A percentile compares a stretch with the other conserved stretches of the same genome.
Evolutionary conservation across 2,797 vertebrate species (phyloP).

Genomic region (Linurgus olivaceus): DNA sequence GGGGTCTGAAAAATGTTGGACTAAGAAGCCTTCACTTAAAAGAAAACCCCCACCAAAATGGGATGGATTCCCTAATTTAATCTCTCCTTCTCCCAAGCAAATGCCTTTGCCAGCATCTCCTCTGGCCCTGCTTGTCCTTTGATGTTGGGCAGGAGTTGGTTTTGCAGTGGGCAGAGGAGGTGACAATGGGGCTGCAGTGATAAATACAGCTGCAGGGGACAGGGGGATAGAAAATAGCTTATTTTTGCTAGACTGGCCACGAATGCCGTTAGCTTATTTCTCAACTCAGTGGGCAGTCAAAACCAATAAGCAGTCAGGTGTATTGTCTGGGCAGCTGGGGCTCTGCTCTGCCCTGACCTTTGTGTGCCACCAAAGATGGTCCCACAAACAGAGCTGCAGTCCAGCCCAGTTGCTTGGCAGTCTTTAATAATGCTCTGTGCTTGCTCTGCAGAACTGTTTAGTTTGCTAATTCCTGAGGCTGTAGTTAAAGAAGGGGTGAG

Average conservation of each 20-base stretch:
- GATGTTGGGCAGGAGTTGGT: background rate
- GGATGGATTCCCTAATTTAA: background rate
- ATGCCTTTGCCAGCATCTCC: background rate
- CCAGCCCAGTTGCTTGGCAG: constrained; percentile 58
- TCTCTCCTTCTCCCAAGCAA: background rate
- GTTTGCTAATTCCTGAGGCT: constrained; percentile 64
- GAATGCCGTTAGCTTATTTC: constrained; percentile 40
- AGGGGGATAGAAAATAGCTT: constrained; percentile 13
- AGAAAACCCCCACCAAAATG: background rate
- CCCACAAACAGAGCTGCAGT: constrained; percentile 23
- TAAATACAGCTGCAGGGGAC: constrained; percentile 29
- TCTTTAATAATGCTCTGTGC: constrained; percentile 56
- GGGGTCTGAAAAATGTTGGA: background rate
- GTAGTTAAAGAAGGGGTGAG: constrained; percentile 17
- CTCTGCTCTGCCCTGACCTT: constrained; percentile 24
- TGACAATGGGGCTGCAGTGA: background rate
- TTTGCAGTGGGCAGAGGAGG: background rate
- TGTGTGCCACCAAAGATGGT: background rate
- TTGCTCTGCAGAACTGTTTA: constrained; percentile 55
- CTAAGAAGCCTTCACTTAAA: background rate
- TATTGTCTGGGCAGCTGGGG: constrained; percentile 40
- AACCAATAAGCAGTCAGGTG: constrained; percentile 64
- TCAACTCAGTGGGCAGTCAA: constrained; percentile 62
- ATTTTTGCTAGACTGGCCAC: constrained; percentile 47
- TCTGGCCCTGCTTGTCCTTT: background rate